phyloP scores from a whole-genome alignment of 2,113 vertebrate species.

The Anoura caudifer region DNA sequence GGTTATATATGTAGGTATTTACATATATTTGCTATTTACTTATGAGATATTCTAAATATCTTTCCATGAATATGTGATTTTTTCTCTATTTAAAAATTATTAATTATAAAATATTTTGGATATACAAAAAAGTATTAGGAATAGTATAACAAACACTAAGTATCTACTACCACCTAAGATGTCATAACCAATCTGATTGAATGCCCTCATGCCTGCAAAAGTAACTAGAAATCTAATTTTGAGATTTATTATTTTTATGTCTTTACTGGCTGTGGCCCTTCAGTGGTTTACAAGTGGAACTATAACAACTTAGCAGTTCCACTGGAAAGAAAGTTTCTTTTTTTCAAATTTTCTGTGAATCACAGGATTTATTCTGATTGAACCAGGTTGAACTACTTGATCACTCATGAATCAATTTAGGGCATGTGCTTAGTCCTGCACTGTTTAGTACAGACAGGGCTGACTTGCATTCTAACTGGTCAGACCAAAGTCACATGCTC shows the following conservation, averaged over 20 bases:
- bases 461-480: background rate
- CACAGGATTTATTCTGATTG: background rate
- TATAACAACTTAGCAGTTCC: background rate
- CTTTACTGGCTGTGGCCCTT: background rate
- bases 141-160: background rate
- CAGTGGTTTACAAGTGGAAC: background rate
- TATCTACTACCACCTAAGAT: background rate
- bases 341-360: background rate
- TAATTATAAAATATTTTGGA: constrained; percentile 1
- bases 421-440: background rate
- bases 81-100: constrained; percentile 1
- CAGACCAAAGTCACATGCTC: background rate
- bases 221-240: background rate
- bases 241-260: background rate
- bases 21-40: background rate
- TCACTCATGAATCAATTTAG: background rate
- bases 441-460: background rate
- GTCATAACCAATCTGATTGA: background rate
- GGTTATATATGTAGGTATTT: background rate
- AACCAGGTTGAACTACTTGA: background rate
- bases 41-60: background rate
- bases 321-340: background rate
- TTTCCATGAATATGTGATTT: background rate
- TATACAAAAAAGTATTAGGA: background rate
- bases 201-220: background rate